phyloP scores from a whole-genome alignment of 1,140 invertebrate species.

The Drosophila saltans region DNA sequence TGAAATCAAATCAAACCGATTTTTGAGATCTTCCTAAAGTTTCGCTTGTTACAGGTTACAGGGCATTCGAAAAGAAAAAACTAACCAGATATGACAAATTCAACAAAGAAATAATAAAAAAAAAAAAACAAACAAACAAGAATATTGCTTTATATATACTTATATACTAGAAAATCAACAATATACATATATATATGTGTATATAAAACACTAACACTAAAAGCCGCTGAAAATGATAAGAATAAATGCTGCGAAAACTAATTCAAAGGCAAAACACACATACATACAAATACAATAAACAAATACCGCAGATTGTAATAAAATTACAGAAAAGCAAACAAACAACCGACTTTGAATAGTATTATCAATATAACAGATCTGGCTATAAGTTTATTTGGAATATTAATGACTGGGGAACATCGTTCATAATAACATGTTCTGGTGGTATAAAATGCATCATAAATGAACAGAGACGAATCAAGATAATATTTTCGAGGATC shows the following conservation, averaged over 20 bases:
- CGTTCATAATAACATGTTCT: slow-evolving; percentile 42
- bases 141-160: slow-evolving; percentile 7
- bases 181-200: slow-evolving; percentile 10
- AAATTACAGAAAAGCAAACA: slow-evolving; percentile 71
- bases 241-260: slow-evolving; percentile 48
- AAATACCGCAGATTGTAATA: slow-evolving; percentile 62
- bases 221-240: slow-evolving; percentile 50
- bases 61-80: not conserved
- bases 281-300: not conserved
- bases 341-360: slow-evolving; percentile 50
- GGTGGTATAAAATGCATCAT: slow-evolving; percentile 45
- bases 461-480: not conserved
- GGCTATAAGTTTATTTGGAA: slow-evolving; percentile 14
- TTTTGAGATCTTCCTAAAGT: not conserved
- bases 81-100: not conserved
- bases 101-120: not conserved
- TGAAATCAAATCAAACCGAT: too few relatives aligned
- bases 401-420: slow-evolving; percentile 15
- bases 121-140: not conserved
- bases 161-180: not conserved
- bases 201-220: slow-evolving; percentile 43
- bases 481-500: too few relatives aligned
- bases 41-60: not conserved
- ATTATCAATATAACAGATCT: not conserved
- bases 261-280: slow-evolving; percentile 62